Base-by-base conservation (phyloP, 1,140 invertebrate genomes). In the Marisa cornuarietis region DNA sequence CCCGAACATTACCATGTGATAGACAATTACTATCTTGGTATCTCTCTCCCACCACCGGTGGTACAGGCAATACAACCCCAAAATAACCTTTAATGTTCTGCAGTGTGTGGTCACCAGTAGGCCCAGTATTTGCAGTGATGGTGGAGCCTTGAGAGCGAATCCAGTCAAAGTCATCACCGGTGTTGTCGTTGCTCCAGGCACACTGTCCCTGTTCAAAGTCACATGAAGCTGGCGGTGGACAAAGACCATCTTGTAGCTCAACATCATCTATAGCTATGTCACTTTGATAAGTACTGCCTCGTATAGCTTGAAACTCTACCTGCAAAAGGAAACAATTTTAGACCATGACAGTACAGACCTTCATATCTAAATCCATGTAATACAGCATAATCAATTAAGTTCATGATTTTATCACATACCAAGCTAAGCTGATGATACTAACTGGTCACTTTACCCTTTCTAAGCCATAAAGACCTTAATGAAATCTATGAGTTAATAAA, bases 291-390 rank as follows among this genome's bases (percentile, higher is more conserved):
- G 76, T 82, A 14, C 54, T 65, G 31, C 85, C 85, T 18, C 94
- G 92, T 65, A 92, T 91, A 5, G 92, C 94, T 84, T 94, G 93
- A 80, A 95, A 93, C 16, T 94, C 91, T 52, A 95, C 90, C 91
- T 95, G 79, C 16, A 76, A 75, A n/a, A 22, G 31, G 20, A 65
- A 52, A 42, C 16, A 18, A 58, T 58, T 58, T 58, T 18, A 58
- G 16, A 1, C 49, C 31, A 18, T 58, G 54, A 31, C 65, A 31
- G 65, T 68, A 13, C 22, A n/a, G 13, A 24, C 31, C 22, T 24
- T 14, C 7, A 42, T 42, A 42, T 42, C 31, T 42, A 42, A 42
- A 42, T 42, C 6, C 6, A 42, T 42, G 31, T 42, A 42, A 42
- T 42, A 42, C 31, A 6, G 31, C 31, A 42, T 42, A 2, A 42